A percentile compares a stretch with the other conserved stretches of the same genome.
These are phyloP conservation scores for Glomeris marginata DNA, from an alignment of 2,888 invertebrate species.

Conservation along the genomic window DNA sequence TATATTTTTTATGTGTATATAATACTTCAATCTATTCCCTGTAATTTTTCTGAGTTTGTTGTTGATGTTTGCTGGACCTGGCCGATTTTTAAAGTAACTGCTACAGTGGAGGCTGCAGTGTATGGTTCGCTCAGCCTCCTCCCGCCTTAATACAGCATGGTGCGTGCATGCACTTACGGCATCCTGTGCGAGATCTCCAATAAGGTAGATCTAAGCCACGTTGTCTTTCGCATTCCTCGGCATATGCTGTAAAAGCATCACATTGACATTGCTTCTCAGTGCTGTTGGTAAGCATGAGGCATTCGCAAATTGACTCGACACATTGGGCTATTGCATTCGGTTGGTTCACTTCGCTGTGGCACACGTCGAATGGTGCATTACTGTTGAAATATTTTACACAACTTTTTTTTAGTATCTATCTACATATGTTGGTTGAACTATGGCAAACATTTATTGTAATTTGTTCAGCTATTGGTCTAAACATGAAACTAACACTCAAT, in stretches of 20 bases:
- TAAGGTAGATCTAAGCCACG: conserved; percentile 47
- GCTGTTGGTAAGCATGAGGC: conserved; percentile 36
- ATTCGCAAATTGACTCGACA: conserved; percentile 58
- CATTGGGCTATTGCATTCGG: conserved; percentile 56
- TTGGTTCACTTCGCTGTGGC: conserved; percentile 42
- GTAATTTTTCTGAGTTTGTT: too few relatives aligned
- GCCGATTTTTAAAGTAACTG: too few relatives aligned
- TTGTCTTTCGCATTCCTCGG: conserved; percentile 53
- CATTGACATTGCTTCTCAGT: conserved; percentile 46
- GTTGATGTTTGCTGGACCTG: too few relatives aligned
- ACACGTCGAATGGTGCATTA: conserved; percentile 47
- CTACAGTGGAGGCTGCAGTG: too few relatives aligned
- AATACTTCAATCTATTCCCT: too few relatives aligned
- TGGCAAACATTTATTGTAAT: too few relatives aligned
- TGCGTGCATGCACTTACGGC: conserved; percentile 18
- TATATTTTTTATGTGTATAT: too few relatives aligned
- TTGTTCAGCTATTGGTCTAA: too few relatives aligned
- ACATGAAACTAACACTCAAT: too few relatives aligned
- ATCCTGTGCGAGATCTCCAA: conserved; percentile 21
- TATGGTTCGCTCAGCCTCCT: too few relatives aligned
- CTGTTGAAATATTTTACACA: conserved; percentile 26
- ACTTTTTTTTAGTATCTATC: neutral
- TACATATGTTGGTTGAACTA: too few relatives aligned
- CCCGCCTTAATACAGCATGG: too few relatives aligned
- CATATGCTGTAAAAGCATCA: conserved; percentile 48